Conservation (phyloP, 1,140 invertebrate species). For the Nomia melanderi region DNA sequence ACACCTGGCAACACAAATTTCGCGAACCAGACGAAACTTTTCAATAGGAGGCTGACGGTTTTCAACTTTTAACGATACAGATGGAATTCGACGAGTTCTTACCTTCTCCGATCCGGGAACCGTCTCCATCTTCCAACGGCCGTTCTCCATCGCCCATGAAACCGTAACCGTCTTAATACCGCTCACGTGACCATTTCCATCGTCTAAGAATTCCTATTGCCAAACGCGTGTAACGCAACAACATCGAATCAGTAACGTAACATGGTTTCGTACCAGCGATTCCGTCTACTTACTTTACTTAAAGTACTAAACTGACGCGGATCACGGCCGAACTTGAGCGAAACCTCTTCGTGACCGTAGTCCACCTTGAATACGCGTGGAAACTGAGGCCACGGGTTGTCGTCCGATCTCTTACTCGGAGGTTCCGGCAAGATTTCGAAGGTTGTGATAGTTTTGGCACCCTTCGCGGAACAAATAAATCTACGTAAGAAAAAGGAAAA, state of each 20-base stretch:
- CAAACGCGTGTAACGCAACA: slow-evolving; percentile 7
- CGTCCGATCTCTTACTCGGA: slow-evolving; percentile 87
- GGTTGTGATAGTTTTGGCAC: slow-evolving; percentile 96
- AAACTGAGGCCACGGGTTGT: slow-evolving; percentile 99
- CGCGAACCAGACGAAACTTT: no score
- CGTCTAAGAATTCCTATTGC: slow-evolving; percentile 92
- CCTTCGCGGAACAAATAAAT: slow-evolving; percentile 78
- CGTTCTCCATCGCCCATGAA: slow-evolving; percentile 95
- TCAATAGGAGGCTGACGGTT: no score
- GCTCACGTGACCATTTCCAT: slow-evolving; percentile 93
- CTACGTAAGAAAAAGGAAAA: no score
- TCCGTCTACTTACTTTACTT: slow-evolving; percentile 85
- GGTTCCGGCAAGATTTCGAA: slow-evolving; percentile 99
- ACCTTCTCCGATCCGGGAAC: slow-evolving; percentile 89
- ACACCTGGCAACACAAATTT: slow-evolving; percentile 79
- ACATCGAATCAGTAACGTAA: background rate
- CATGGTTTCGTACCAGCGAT: background rate
- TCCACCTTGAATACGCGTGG: slow-evolving; percentile 98
- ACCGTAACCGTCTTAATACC: slow-evolving; percentile 95
- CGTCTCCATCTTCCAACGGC: slow-evolving; percentile 97
- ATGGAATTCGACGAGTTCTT: slow-evolving; percentile 17
- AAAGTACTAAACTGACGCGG: slow-evolving; percentile 96
- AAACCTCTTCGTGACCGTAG: slow-evolving; percentile 98
- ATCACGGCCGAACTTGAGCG: slow-evolving; percentile 93
- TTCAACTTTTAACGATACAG: no score